Base-by-base conservation (phyloP, 2,888 invertebrate species). In the Andrena marginata region DNA sequence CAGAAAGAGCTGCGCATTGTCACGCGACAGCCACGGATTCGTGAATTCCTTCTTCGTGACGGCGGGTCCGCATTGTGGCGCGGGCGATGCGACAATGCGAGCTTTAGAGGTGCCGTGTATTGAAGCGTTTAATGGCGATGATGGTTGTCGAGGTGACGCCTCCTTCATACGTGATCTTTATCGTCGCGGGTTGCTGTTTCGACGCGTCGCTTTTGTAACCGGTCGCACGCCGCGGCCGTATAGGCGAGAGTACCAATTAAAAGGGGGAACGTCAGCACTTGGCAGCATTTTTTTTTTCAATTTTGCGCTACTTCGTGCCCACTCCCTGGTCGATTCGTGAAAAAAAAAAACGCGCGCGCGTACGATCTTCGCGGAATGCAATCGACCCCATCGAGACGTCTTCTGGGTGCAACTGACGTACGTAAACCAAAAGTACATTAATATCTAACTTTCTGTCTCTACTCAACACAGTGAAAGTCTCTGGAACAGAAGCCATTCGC, bases 191-290 rank as follows among this genome's bases (percentile, higher is more conserved):
- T 85, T 83, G 87, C 85, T 87, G 87, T 88, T 88, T 87, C 85
- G 87, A 87, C 87, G 83, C 87, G 85, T 69, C 85, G 87, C 87
- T 88, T 88, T 88, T 88, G 85, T 88, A 77, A 80, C 68, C 67
- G 80, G 54, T 77, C 62, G 73, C 77, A 67, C 80, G 76, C 69
- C 35, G 35, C 35, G 10, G 2, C 35, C 79, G 82, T 80, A 84
- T 77, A 80, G 79, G 70, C 85, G 75, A 80, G 83, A 87, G 82
- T 81, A 78, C 83, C 87, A 89, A 89, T 88, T 88, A 88, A 88
- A 88, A 89, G 87, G 85, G 87, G 87, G 84, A 87, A 84, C 77
- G 65, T 31, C 77, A 23, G 59, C 42, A 64, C 87, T 82, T 62
- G 81, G 33, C 62, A 77, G 76, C 65, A n/a, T 69, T 35, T 48